Base-by-base conservation (phyloP, 2,888 invertebrate genomes). In the Chymomyza amoena region DNA sequence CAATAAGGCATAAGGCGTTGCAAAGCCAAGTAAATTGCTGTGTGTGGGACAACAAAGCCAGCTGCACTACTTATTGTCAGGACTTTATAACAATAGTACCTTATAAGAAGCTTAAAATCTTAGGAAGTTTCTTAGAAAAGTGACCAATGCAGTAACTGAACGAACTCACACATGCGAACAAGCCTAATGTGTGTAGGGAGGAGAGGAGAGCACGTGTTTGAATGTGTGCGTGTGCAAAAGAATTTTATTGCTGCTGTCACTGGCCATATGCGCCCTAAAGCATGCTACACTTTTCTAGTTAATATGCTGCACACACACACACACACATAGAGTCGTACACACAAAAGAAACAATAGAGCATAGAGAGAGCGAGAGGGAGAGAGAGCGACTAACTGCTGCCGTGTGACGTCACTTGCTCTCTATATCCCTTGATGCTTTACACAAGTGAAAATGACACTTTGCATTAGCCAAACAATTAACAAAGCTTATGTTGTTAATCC, bases 391-490 rank as follows among this genome's bases (percentile, higher is more conserved):
- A 13, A 13, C 39, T 32, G 32, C 32, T 32, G 32, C 7, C 32
- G 32, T 9, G 7, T 32, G 32, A 32, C 39, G 39, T 45, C 39
- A 45, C 39, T 45, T 45, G 39, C 39, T 45, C 39, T 45, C 57
- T 70, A 66, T 69, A 74, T 74, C 75, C 75, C 75, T 75, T 75
- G 72, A 75, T 75, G 72, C 75, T 68, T 70, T 65, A 75, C 75
- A 75, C 75, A 64, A 75, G 75, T 75, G 75, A 75, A 75, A 75
- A 75, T 66, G 68, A 72, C 75, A 75, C 75, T 60, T 36, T 75
- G 68, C 75, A 75, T 75, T 75, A 75, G 75, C 65, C 68, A 65
- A 71, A 75, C 75, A 75, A 75, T 75, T 75, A 75, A 75, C 75
- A 75, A 75, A 72, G 75, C 75, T 75, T 75, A 72, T 60, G 67